Evolutionary conservation across 2,113 vertebrate genomes (phyloP).

Genomic region (Pycnonotus jocosus): DNA sequence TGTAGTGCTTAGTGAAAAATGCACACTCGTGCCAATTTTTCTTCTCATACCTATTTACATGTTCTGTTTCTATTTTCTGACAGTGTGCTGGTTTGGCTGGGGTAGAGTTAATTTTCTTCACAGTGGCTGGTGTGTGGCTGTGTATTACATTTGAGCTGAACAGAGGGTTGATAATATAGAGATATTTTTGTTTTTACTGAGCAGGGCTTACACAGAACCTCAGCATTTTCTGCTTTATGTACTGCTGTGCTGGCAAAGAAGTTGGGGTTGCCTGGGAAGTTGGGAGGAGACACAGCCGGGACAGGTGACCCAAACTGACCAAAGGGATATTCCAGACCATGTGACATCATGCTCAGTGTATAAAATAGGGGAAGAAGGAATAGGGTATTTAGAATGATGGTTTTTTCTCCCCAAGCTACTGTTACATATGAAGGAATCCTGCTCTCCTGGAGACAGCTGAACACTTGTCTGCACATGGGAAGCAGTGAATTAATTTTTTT

Average conservation of each 20-base stretch:
- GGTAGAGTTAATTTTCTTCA: neutral
- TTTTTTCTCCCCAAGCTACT: fast-evolving
- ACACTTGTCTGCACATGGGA: neutral
- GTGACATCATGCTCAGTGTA: neutral
- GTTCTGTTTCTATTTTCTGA: neutral
- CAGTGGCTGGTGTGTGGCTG: neutral
- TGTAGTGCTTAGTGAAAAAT: neutral
- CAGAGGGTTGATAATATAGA: neutral
- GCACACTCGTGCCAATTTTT: neutral
- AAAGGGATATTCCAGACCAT: neutral
- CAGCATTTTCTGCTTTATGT: neutral
- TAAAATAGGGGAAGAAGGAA: neutral
- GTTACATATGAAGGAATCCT: fast-evolving
- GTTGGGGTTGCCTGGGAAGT: fast-evolving
- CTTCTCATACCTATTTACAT: neutral
- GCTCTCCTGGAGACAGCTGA: neutral
- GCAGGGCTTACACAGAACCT: neutral
- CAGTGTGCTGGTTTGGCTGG: neutral
- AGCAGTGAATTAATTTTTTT: neutral
- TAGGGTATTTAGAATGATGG: neutral
- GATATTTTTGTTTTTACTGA: neutral
- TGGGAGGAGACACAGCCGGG: neutral
- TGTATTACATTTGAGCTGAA: neutral
- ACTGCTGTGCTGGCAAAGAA: fast-evolving
- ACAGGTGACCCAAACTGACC: neutral